Evolutionary conservation across 2,888 invertebrate species (phyloP).

Genomic region (Entomobrya multifasciata): DNA sequence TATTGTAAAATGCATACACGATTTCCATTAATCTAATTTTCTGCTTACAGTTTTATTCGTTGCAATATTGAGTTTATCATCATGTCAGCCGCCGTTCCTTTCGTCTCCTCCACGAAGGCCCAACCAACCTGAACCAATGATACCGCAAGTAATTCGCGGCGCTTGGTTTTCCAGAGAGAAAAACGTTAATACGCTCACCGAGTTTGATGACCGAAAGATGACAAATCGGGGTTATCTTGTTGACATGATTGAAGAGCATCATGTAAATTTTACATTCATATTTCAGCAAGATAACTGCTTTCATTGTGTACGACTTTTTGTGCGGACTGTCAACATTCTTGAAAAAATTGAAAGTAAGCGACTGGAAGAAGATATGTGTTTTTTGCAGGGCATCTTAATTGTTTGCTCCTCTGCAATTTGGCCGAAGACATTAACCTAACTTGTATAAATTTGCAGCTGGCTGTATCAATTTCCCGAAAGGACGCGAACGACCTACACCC

Average conservation of each 20-base stretch:
- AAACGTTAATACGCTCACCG: conserved; percentile 90
- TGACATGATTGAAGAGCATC: conserved; percentile 87
- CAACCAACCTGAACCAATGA: conserved; percentile 80
- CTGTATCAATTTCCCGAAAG: conserved; percentile 87
- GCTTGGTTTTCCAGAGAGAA: conserved; percentile 96
- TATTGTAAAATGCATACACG: no score
- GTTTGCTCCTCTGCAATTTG: no score
- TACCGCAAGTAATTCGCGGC: conserved; percentile 90
- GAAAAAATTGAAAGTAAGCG: conserved; percentile 92
- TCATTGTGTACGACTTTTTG: conserved; percentile 91
- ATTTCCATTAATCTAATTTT: background rate
- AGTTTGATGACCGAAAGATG: conserved; percentile 91
- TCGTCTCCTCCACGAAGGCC: background rate
- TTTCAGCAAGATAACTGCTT: conserved; percentile 87
- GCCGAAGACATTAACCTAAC: conserved; percentile 7
- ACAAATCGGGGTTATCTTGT: conserved; percentile 88
- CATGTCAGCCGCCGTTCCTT: conserved; percentile 40
- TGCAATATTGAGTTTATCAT: conserved; percentile 19
- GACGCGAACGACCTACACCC: conserved; percentile 86
- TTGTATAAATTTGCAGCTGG: conserved; percentile 83
- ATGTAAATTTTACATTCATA: conserved; percentile 90
- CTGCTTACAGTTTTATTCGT: conserved; percentile 30
- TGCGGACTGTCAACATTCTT: conserved; percentile 92
- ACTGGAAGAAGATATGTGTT: no score
- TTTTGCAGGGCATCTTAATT: no score